phyloP scores from a whole-genome alignment of 2,113 vertebrate genomes.

The Strix uralensis region DNA sequence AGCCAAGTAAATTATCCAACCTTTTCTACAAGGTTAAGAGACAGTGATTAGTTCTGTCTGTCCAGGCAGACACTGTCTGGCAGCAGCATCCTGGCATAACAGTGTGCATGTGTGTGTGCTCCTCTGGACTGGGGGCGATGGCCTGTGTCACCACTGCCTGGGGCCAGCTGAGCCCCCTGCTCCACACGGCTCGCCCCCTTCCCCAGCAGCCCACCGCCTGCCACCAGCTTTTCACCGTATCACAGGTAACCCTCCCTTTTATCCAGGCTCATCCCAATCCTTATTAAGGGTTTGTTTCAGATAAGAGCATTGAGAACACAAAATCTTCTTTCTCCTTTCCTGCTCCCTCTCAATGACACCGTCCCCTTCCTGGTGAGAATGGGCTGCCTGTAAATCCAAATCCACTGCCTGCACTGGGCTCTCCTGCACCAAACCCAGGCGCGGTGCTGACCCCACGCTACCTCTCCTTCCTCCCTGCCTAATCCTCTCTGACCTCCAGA shows the following conservation, averaged over 20 bases:
- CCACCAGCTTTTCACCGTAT: neutral
- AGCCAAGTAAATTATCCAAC: neutral
- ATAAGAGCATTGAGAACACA: constrained; percentile 61
- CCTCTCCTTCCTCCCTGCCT: neutral
- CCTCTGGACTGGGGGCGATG: accelerated
- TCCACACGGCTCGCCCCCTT: accelerated
- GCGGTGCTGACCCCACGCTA: accelerated
- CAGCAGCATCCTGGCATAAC: neutral
- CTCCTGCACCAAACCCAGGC: neutral
- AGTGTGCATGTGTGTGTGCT: accelerated
- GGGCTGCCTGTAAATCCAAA: neutral
- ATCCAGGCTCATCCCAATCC: constrained; percentile 51
- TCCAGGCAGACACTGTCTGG: neutral
- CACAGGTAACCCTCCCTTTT: neutral
- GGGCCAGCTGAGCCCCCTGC: neutral
- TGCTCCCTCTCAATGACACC: constrained; percentile 34
- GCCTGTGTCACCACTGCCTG: accelerated
- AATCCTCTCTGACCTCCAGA: neutral
- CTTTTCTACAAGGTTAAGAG: neutral
- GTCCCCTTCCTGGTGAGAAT: neutral
- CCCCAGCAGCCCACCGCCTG: neutral
- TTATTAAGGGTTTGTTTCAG: constrained; percentile 48
- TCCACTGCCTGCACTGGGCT: neutral
- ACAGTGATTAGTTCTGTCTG: accelerated
- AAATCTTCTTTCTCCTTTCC: constrained; percentile 58